Conservation (phyloP, 1,140 invertebrate genomes). For the Cephus cinctus region DNA sequence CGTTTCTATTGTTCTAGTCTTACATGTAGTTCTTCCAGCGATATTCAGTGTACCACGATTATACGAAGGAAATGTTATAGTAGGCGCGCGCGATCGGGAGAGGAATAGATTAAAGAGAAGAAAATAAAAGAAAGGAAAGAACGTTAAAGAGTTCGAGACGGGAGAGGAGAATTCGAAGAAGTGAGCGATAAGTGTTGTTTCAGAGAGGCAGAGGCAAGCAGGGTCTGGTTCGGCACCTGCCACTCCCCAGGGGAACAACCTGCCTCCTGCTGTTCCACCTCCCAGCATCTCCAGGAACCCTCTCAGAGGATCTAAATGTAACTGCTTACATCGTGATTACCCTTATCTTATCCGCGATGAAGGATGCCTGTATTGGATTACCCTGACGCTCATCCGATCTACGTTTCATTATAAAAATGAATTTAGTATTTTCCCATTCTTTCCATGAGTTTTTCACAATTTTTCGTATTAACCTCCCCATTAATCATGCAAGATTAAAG, state of each 20-base stretch:
- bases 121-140: slow-evolving; percentile 12
- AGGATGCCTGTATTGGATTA: slow-evolving; percentile 1
- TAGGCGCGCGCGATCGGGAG: not conserved
- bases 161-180: slow-evolving; percentile 36
- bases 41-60: too few species aligned
- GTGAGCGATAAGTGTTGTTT: slow-evolving; percentile 56
- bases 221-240: slow-evolving; percentile 55
- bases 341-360: slow-evolving; percentile 16
- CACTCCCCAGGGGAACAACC: slow-evolving; percentile 53
- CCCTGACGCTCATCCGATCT: too few species aligned
- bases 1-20: too few species aligned
- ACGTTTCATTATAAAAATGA: too few species aligned
- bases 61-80: too few species aligned
- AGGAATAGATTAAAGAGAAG: slow-evolving; percentile 9
- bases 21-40: too few species aligned
- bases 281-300: slow-evolving; percentile 68
- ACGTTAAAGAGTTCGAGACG: slow-evolving; percentile 12
- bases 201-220: slow-evolving; percentile 56
- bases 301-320: slow-evolving; percentile 79
- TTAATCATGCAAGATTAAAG: too few species aligned
- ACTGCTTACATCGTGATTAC: slow-evolving; percentile 53
- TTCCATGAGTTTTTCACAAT: too few species aligned
- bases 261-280: slow-evolving; percentile 53
- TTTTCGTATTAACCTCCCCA: too few species aligned
- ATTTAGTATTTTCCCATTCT: slow-evolving; percentile 16